Conservation (phyloP, 2,888 invertebrate species). For the Cataglyphis rosenhaueri region DNA sequence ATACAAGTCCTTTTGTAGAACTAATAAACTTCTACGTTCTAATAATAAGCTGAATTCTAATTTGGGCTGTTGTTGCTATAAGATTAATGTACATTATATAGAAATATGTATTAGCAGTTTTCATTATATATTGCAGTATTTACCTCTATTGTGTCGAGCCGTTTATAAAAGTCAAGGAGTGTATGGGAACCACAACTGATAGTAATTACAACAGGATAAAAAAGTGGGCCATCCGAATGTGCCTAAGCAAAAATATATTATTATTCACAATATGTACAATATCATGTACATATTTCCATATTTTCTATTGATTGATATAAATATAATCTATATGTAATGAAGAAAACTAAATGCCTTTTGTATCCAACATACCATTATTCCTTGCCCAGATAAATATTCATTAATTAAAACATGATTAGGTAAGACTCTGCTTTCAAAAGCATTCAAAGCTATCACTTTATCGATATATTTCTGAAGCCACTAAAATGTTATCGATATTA, state of each 20-base stretch:
- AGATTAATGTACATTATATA: conserved; percentile 50
- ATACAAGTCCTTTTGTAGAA: conserved; percentile 94
- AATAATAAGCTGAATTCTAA: conserved; percentile 91
- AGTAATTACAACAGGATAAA: conserved; percentile 96
- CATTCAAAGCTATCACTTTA: conserved; percentile 89
- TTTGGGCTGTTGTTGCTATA: conserved; percentile 75
- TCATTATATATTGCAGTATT: conserved; percentile 9
- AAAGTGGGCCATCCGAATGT: conserved; percentile 98
- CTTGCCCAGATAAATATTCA: conserved; percentile 97
- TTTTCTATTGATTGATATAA: conserved; percentile 41
- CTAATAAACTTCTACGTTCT: conserved; percentile 94
- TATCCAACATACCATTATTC: conserved; percentile 91
- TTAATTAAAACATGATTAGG: conserved; percentile 98
- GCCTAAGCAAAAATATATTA: conserved; percentile 87
- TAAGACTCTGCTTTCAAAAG: conserved; percentile 89
- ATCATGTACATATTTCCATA: conserved; percentile 3
- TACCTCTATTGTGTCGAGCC: conserved; percentile 83
- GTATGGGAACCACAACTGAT: conserved; percentile 96
- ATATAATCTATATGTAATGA: conserved; percentile 29
- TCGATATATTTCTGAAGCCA: conserved; percentile 93
- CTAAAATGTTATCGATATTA: conserved; percentile 78
- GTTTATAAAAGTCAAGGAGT: conserved; percentile 93
- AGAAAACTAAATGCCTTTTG: background rate
- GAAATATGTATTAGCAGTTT: background rate
- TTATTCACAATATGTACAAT: background rate